These are phyloP conservation scores for Acipenser transmontanus DNA, from an alignment of 2,797 vertebrate species.

Conservation along the genomic window DNA sequence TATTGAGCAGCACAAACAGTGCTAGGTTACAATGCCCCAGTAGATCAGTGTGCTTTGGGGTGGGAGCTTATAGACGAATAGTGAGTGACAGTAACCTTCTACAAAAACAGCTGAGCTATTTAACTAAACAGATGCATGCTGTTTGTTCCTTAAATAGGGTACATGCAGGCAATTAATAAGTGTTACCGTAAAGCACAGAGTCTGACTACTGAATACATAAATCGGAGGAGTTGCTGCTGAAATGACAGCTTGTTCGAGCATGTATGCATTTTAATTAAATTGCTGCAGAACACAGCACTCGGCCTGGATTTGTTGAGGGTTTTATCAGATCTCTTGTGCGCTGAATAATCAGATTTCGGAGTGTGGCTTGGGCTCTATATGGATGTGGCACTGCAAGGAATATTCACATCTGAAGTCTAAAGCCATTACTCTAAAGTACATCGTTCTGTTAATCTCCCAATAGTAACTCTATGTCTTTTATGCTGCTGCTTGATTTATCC, in stretches of 20 bases:
- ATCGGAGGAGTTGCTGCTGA: neutral
- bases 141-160: neutral
- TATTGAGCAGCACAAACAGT: too few species aligned
- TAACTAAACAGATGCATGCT: neutral
- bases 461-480: neutral
- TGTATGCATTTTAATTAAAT: neutral
- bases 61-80: too few species aligned
- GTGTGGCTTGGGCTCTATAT: too few species aligned
- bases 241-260: neutral
- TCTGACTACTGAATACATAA: neutral
- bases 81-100: too few species aligned
- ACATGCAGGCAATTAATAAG: neutral
- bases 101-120: too few species aligned
- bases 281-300: neutral
- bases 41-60: too few species aligned
- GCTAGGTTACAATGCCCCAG: too few species aligned
- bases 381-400: too few species aligned
- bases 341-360: neutral
- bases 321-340: too few species aligned
- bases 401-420: neutral
- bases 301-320: too few species aligned
- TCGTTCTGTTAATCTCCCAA: neutral
- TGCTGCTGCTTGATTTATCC: neutral
- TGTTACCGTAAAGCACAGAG: neutral
- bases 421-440: neutral